Base-by-base conservation (phyloP, 2,113 vertebrate genomes). In the Athene cunicularia region DNA sequence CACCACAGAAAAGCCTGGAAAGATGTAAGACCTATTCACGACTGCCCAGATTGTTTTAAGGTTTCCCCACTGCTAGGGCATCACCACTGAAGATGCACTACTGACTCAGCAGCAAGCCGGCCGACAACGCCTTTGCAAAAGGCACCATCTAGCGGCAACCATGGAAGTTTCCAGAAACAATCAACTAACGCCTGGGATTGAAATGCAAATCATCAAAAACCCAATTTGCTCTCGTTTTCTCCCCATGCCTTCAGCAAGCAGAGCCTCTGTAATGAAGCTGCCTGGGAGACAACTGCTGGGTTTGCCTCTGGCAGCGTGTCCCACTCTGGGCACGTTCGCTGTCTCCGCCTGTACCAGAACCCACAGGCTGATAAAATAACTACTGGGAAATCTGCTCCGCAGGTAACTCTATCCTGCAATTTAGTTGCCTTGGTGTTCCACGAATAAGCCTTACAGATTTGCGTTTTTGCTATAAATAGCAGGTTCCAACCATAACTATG, bases 121-220 rank as follows among this genome's bases (percentile, higher is more conserved):
- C 22, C 37, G 21, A 49, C 59, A 53, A 56, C 15, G 43, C 47
- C 87, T 94, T 64, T 39, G 94, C 74, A 86, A 50, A 94, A 92
- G 21, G 79, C 95, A 58, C 97, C 97, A 97, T 77, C 97, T 97
- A 96, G 96, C 52, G 96, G 96, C 55, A 56, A 59, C 3, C 30
- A 2, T 14, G 9, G 9, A 62, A 82, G 19, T 43, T 89, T 67
- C 45, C 75, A 70, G 21, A 41, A 43, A 47, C 43, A 39, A 43
- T 5, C 35, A 15, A 43, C 68, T 20, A 28, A 70, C 35, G 47
- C 8, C 20, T 13, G 49, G 24, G 63, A 35, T 81, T 52, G 27
- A 64, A 70, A 76, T 1, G 24, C 5, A 33, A 50, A 35, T 14
- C 8, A 22, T 39, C 30, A n/a, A 81, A 77, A 94, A 45, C 23